Evolutionary conservation across 2,888 invertebrate genomes (phyloP).

Genomic region (Hydriomena furcata): DNA sequence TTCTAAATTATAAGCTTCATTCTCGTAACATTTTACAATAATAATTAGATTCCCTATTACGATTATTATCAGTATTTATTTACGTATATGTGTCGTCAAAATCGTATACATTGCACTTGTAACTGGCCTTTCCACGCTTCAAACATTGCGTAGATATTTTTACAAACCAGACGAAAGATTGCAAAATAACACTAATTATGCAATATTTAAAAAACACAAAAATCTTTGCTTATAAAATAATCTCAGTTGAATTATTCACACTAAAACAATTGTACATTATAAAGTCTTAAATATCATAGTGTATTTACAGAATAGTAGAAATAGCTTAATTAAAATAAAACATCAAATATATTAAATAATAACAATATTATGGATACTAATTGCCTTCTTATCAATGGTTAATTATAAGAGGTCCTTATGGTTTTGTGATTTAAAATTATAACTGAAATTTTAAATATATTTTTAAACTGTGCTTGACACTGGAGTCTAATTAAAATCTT

Average conservation of each 20-base stretch:
- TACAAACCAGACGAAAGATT: conserved; percentile 58
- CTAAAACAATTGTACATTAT: conserved; percentile 83
- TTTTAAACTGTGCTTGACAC: conserved; percentile 58
- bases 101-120: conserved; percentile 84
- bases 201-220: conserved; percentile 60
- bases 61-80: conserved; percentile 76
- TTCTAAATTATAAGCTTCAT: conserved; percentile 69
- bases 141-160: conserved; percentile 46
- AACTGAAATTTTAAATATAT: conserved; percentile 43
- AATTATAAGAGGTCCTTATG: conserved; percentile 84
- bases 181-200: conserved; percentile 65
- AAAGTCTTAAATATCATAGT: conserved; percentile 76
- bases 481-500: conserved; percentile 32
- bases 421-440: conserved; percentile 77
- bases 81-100: conserved; percentile 83
- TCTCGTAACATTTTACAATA: conserved; percentile 76
- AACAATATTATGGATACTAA: conserved; percentile 80
- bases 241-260: conserved; percentile 80
- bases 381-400: conserved; percentile 84
- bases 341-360: conserved; percentile 84
- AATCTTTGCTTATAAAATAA: conserved; percentile 71
- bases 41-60: conserved; percentile 75
- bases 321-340: conserved; percentile 81
- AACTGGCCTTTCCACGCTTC: conserved; percentile 79
- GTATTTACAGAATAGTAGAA: conserved; percentile 80